Base-by-base conservation (phyloP, 2,888 invertebrate genomes). In the Phrixothrix hirtus region DNA sequence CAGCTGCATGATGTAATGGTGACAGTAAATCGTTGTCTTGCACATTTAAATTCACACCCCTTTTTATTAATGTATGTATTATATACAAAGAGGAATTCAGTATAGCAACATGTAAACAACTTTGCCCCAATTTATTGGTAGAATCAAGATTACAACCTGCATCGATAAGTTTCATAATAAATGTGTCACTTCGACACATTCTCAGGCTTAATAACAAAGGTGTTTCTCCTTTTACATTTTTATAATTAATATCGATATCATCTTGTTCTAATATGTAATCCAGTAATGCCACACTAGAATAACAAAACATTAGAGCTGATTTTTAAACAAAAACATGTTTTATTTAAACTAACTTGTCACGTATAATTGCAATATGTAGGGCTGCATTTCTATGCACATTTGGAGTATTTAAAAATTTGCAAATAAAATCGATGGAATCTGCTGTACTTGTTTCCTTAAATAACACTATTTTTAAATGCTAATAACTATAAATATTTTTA, bases 1-100 rank as follows among this genome's bases (percentile, higher is more conserved):
- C 25, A 7, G 39, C 27, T 12, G 47, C 47, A 15, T 26, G 26
- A 39, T 47, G 39, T 15, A 47, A 36, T 4, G 47, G 47, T 14
- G 47, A 32, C 1, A 16, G 1, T 7, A 4, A 9, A 2, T 36
- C 16, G 2, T 34, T 7, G 21, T 44, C 44, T 11, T 29, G 17
- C 5, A 17, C 27, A 25, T 44, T 44, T 4, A 44, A 16, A 25
- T 44, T 14, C n/a, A 27, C 44, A 4, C 35, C 44, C 1, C 15
- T n/a, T 21, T 34, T 10, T 7, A 43, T 43, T 17, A 43, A 13
- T 7, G 10, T 13, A 3, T 43, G 32, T 41, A 41, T 3, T 2
- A 41, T 11, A 10, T 29, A 25, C 1, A 10, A 29, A 1, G 29
- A 29, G 10, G 30, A 41, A 11, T 12, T 29, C 1, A 30, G 10